Conservation (phyloP, 2,113 vertebrate species). For the Malaclemys terrapin region DNA sequence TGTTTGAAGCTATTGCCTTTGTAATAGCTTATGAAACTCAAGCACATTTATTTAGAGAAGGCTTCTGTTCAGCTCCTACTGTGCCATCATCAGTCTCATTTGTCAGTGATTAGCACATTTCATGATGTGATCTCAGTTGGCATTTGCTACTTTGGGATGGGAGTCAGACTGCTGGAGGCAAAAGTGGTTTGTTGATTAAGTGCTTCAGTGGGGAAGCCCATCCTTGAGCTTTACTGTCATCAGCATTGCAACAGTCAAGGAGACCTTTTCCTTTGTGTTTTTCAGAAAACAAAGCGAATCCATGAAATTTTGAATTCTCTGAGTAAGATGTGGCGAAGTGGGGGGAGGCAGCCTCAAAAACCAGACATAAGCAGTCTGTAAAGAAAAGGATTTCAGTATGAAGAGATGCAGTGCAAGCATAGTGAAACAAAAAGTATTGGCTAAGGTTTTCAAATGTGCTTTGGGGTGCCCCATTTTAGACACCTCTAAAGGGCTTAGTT, state of each 20-base stretch:
- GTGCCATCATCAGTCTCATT: conserved; percentile 44
- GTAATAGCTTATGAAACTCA: background rate
- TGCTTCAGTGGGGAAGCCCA: background rate
- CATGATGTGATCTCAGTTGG: rapidly evolving
- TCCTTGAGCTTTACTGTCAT: conserved; percentile 7
- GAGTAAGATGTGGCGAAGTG: background rate
- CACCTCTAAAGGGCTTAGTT: background rate
- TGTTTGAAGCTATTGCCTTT: background rate
- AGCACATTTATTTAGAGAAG: rapidly evolving
- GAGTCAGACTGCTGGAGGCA: background rate
- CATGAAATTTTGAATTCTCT: background rate
- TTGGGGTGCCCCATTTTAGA: no score
- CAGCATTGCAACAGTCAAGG: conserved; percentile 42
- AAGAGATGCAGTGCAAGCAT: rapidly evolving
- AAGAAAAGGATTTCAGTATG: rapidly evolving
- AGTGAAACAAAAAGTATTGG: background rate
- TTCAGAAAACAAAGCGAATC: background rate
- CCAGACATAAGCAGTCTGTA: background rate
- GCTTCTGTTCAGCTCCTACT: background rate
- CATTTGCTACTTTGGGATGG: background rate
- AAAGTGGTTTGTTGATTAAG: conserved; percentile 36
- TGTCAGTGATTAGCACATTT: conserved; percentile 49
- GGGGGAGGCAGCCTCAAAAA: no score
- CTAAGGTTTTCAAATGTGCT: background rate
- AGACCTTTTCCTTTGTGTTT: background rate